Base-by-base conservation (phyloP, 2,797 vertebrate species). In the Myotis daubentonii region DNA sequence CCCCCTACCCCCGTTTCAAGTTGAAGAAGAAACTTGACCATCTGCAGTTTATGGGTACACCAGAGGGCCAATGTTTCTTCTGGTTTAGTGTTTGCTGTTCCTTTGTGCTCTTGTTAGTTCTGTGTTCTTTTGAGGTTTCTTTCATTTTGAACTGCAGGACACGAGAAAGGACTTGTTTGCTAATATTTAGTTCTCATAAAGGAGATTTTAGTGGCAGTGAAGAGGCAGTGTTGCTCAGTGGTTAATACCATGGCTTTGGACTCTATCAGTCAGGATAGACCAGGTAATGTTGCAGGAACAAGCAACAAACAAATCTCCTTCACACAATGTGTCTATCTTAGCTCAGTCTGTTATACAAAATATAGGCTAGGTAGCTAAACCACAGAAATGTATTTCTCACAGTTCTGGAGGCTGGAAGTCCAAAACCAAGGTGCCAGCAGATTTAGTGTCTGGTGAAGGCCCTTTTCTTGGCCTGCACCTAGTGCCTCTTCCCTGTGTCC, bases 71-170 rank as follows among this genome's bases (percentile, higher is more conserved):
- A n/a, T 16, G 13, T 38, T 76, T 38, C 62, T 28, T 38, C 62
- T 28, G 44, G 44, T 23, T 55, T 30, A 9, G 38, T 4, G 12
- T 44, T 86, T 62, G 20, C 33, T 44, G 5, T 76, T 89, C 25
- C 25, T 87, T 74, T 49, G 30, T 12, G n/a, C 57, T 66, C 53
- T 51, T 44, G 38, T 87, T 71, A 20, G 41, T 66, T 97, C 49
- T 57, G 60, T 87, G n/a, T 60, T 87, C 86, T 89, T 94, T 53
- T 68, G 41, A 36, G 62, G 33, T 76, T 66, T 75, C 71, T 81
- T 94, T 91, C 72, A 36, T 47, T 68, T 47, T 76, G 53, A 30
- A 72, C 30, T 79, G 47, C 17, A 53, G 25, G 41, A 28, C 1
- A 2, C 20, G 28, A 76, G 57, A 79, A 76, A 47, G 38, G 53